These are phyloP conservation scores for Cantharis rustica DNA, from an alignment of 2,888 invertebrate genomes.

Conservation along the genomic window DNA sequence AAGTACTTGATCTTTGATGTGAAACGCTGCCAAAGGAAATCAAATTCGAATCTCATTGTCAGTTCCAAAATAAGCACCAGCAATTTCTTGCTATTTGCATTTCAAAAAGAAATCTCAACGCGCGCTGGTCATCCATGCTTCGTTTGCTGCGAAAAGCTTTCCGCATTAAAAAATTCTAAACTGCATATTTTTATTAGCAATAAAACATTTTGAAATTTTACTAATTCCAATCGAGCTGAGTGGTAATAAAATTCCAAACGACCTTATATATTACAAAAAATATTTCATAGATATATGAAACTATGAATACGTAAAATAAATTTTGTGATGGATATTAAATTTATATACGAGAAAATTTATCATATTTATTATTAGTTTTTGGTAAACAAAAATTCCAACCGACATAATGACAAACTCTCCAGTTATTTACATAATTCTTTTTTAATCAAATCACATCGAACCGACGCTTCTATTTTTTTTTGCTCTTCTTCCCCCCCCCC, in stretches of 20 bases:
- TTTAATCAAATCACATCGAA: too few relatives aligned
- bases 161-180: background rate
- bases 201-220: background rate
- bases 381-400: background rate
- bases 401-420: background rate
- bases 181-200: background rate
- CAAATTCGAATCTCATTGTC: background rate
- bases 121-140: background rate
- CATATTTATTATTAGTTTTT: background rate
- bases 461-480: too few relatives aligned
- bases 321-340: background rate
- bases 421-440: background rate
- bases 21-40: background rate
- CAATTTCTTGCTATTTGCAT: background rate
- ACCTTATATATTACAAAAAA: background rate
- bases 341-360: background rate
- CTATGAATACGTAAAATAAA: background rate
- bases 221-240: background rate
- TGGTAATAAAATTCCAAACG: background rate
- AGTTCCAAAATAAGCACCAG: background rate
- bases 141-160: background rate
- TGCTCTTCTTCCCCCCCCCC: too few relatives aligned
- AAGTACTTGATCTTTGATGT: constrained; percentile 2
- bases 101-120: background rate
- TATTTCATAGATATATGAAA: background rate